Conservation (phyloP, 2,113 vertebrate species). For the Dissostichus mawsoni region DNA sequence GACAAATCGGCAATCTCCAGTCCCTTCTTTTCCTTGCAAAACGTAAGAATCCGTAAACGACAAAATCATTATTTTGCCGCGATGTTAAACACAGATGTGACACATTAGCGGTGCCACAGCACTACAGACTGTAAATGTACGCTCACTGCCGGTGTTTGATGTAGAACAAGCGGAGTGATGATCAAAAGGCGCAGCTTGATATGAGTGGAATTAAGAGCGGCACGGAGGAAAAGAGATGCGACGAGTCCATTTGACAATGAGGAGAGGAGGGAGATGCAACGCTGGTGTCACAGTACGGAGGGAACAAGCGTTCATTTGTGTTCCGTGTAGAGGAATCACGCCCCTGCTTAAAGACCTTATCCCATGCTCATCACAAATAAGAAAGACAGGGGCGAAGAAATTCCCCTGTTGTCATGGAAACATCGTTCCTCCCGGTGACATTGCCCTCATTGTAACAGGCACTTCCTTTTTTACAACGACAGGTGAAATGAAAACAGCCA, state of each 20-base stretch:
- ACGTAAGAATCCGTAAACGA: slow-evolving; percentile 9
- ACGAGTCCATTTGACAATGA: slow-evolving; percentile 10
- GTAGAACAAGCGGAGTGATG: slow-evolving; percentile 53
- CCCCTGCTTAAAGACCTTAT: slow-evolving; percentile 32
- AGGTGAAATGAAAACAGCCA: slow-evolving; percentile 74
- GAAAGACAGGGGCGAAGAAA: background rate
- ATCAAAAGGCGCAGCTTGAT: slow-evolving; percentile 61
- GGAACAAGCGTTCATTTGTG: slow-evolving; percentile 24
- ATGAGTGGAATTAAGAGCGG: slow-evolving; percentile 35
- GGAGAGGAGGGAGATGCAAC: slow-evolving; percentile 17
- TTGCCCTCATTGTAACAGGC: slow-evolving; percentile 62
- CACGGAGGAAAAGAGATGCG: background rate
- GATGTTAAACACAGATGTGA: slow-evolving; percentile 57
- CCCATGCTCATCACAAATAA: slow-evolving; percentile 43
- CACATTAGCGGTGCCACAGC: slow-evolving; percentile 29
- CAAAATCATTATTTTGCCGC: slow-evolving; percentile 38
- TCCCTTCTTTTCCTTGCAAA: background rate
- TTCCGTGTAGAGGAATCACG: background rate
- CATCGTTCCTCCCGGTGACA: slow-evolving; percentile 55
- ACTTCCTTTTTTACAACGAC: slow-evolving; percentile 52
- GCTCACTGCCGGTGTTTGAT: slow-evolving; percentile 49
- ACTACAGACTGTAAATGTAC: slow-evolving; percentile 46
- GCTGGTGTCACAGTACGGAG: slow-evolving; percentile 7
- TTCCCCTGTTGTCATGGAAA: slow-evolving; percentile 69
- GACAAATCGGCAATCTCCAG: background rate